Base-by-base conservation (phyloP, 2,888 invertebrate species). In the Aplocera efformata region DNA sequence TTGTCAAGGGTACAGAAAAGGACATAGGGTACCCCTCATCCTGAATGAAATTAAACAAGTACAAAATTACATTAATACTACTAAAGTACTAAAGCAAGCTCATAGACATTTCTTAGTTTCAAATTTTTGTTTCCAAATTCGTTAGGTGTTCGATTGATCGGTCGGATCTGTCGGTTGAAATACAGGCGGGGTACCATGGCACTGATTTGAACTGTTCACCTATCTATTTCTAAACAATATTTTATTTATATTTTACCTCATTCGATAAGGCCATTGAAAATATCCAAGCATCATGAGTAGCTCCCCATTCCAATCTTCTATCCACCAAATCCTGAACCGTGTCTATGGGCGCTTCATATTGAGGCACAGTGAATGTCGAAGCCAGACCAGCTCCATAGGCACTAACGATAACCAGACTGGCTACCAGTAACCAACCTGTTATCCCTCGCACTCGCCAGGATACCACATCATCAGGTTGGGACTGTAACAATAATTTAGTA, bases 321-420 rank as follows among this genome's bases (percentile, higher is more conserved):
- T 85, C 79, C 0, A 89, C 89, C 42, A 94, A 77, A 39, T 93
- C 91, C 31, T 90, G 76, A 1, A 91, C 79, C 0, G 91, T 91
- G 50, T 92, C 90, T 5, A 93, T 90, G 0, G 92, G 89, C 30
- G 88, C 81, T 31, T 90, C 90, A 51, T 90, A 91, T 76, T 83
- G 89, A 0, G 93, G 93, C 10, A 93, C 88, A 0, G 93, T 93
- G 65, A 93, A 89, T 13, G 91, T 90, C 31, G 91, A 91, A 6
- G 93, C 89, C 26, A 93, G 72, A 0, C 93, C 93, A 32, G 92
- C 92, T 10, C 90, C 89, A 59, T 93, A 93, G 0, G 90, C 90
- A 44, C 91, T 91, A 10, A 90, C 89, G 25, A 93, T 70, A 13
- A 93, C 80, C 32, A 93, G 73, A 29, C 90, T 90, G 24, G 90